phyloP scores from a whole-genome alignment of 2,113 vertebrate species.

The Tupaia chinensis region DNA sequence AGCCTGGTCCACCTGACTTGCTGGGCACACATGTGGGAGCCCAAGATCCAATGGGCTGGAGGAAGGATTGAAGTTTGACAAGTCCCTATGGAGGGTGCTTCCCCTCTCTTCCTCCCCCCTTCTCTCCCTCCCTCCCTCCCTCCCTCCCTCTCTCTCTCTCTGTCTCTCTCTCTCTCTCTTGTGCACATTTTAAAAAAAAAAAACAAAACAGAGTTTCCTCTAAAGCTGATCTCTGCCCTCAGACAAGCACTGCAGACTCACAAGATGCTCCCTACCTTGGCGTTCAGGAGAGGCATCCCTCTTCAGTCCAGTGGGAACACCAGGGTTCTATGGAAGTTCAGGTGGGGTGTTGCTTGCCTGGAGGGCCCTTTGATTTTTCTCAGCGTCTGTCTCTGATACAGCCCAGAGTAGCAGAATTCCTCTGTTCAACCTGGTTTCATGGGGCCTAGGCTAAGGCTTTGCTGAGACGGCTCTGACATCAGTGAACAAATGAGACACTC shows the following conservation, averaged over 20 bases:
- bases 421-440: not conserved
- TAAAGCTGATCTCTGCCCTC: not conserved
- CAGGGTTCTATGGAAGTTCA: not conserved
- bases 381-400: not conserved
- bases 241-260: not conserved
- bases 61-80: too few relatives aligned
- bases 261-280: rapidly evolving
- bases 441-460: not conserved
- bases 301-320: not conserved
- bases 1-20: too few relatives aligned
- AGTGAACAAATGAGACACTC: not conserved
- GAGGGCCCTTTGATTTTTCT: not conserved
- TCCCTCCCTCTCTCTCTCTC: too few relatives aligned
- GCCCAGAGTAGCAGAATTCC: not conserved
- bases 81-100: too few relatives aligned
- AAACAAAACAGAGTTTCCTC: too few relatives aligned
- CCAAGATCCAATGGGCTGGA: too few relatives aligned
- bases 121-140: too few relatives aligned
- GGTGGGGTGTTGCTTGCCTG: not conserved
- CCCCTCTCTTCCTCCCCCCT: too few relatives aligned
- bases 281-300: not conserved
- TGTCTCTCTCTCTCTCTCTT: too few relatives aligned
- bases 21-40: too few relatives aligned
- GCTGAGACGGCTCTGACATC: not conserved
- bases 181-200: too few relatives aligned